Evolutionary conservation across 2,113 vertebrate genomes (phyloP), one percentile per base, ranked within the genome.

Genomic region (Microtus ochrogaster): DNA sequence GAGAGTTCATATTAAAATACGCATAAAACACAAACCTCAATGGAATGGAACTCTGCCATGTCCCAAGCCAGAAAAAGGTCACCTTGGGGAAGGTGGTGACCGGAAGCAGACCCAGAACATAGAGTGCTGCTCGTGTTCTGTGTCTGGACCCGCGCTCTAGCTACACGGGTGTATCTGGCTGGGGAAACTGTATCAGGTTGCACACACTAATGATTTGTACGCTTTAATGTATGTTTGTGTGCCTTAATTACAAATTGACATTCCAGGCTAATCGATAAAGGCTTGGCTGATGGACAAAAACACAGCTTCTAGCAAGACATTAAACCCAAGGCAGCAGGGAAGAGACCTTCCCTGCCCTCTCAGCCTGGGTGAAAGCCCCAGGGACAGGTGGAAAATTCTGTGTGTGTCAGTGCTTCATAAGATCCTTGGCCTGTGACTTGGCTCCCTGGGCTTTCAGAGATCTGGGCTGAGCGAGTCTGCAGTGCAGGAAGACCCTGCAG

Each of bases 301-400:
- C 65, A 65, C 44, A 68, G 17, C 90, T 95, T 68, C 74, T 87
- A 49, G 74, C 65, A 74, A 76, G 39, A 28, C 22, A 39, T 91
- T 81, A 58, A 93, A 81, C 70, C 39, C 2, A 17, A 39, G 83
- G 49, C 73, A 66, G 24, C 47, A 90, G 72, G 26, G 21, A 65
- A 65, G 52, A n/a, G 7, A 44, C 79, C n/a, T 39, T 70, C 39
- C 63, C 30, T 91, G 52, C 39, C 22, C 30, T 33, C 36, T 14
- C 0, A 9, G 76, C 30, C 61, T 81, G 44, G 30, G 19, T 4
- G 0, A 74, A 88, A 65, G 49, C 11, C 41, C 41, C 41, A 55
- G 49, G 33, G 70, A 13, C 30, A 77, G 30, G 47, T 41, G n/a
- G 94, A 85, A 97, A 94, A 96, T 90, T 89, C 77, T 77, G 11